Base-by-base conservation (phyloP, 92 coral and sea anemone species). In the Umimayanthus chanpuru region DNA sequence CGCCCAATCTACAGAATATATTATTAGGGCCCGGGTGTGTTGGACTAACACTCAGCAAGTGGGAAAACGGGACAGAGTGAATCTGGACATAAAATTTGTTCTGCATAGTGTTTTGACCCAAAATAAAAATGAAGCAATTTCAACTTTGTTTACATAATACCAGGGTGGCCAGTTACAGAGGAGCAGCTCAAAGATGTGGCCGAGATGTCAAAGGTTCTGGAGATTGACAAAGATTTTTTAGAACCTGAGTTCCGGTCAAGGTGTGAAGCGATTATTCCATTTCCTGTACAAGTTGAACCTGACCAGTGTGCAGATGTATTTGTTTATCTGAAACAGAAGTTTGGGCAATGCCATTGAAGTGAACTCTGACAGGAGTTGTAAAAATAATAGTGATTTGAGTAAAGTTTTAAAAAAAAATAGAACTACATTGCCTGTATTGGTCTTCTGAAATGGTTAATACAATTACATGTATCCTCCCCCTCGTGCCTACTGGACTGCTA, bases 241-340 rank as follows among this genome's bases (percentile, higher is more conserved):
- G 67, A 85, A 56, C 70, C 81, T 85, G 88, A 85, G 80, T 85
- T 53, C 80, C 74, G 85, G 76, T 76, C 29, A 76, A 86, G 77
- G 81, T 87, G 89, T 87, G 83, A 87, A 87, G 81, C 65, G 28
- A 11, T 61, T 40, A 87, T 87, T 87, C 89, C 89, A 26, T 87
- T 87, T 78, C 89, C 77, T 64, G 89, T 44, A 49, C 73, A 77
- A 28, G 89, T 87, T 14, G 89, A 87, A 87, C 84, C 89, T 87
- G 89, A 78, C 89, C 89, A 87, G 66, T 87, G 89, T 87, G 89
- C 89, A 87, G 89, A 87, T 87, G 89, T 85, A 58, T 87, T 56
- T 87, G 85, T 87, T 56, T 87, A 87, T 58, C 89, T 87, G 44
- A 87, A 77, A 65, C 83, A 87, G 43, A 87, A 77, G 55, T 87